Evolutionary conservation across 2,797 vertebrate genomes (phyloP).

Genomic region (Eulemur mongoz): DNA sequence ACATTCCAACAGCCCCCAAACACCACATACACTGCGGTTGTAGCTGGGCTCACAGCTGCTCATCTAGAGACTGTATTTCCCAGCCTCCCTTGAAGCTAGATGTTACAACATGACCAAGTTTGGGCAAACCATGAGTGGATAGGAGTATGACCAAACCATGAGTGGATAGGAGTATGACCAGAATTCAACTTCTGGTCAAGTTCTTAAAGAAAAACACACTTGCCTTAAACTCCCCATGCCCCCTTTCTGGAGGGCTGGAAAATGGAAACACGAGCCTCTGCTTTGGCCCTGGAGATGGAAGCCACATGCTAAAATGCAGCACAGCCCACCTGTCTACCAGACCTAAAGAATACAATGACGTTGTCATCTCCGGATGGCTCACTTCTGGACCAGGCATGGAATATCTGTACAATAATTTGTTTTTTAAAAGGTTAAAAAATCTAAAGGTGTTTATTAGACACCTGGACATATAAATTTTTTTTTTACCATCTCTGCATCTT

Average conservation of each 20-base stretch:
- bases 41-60: background rate
- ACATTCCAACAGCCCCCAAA: background rate
- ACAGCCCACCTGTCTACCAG: background rate
- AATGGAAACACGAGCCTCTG: background rate
- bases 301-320: background rate
- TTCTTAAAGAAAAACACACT: background rate
- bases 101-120: background rate
- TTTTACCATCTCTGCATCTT: background rate
- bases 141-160: background rate
- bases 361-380: background rate
- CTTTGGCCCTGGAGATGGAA: background rate
- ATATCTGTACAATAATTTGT: background rate
- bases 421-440: background rate
- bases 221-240: background rate
- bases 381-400: background rate
- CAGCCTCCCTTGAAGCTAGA: background rate
- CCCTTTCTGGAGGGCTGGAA: background rate
- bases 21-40: background rate
- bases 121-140: background rate
- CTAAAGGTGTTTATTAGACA: background rate
- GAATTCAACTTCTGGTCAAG: background rate
- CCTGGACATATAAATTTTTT: background rate
- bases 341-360: background rate
- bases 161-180: background rate
- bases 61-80: background rate